phyloP scores from a whole-genome alignment of 2,888 invertebrate genomes.

The Liodrosophila aerea region DNA sequence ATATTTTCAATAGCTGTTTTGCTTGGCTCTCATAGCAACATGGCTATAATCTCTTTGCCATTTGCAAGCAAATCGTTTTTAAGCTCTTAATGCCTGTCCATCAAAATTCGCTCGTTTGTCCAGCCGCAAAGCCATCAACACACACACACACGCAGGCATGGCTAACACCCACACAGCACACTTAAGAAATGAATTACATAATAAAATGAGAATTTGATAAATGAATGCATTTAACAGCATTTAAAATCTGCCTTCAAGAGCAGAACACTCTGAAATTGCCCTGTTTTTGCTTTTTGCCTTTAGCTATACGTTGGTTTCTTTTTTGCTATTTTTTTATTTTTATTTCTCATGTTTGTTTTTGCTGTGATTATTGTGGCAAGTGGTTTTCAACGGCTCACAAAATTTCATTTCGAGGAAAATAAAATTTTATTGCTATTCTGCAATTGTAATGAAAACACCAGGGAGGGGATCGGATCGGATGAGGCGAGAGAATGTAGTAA shows the following conservation, averaged over 20 bases:
- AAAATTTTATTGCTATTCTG: conserved; percentile 66
- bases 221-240: conserved; percentile 57
- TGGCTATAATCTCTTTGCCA: conserved; percentile 50
- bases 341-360: conserved; percentile 27
- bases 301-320: not conserved
- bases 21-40: conserved; percentile 43
- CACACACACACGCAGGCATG: conserved; percentile 7
- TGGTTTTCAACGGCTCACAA: conserved; percentile 69
- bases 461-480: not conserved
- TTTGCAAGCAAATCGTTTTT: conserved; percentile 57
- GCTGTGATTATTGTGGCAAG: conserved; percentile 33
- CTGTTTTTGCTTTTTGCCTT: not conserved
- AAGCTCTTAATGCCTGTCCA: conserved; percentile 53
- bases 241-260: conserved; percentile 41
- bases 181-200: conserved; percentile 38
- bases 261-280: too few relatives aligned
- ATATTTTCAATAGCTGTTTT: conserved; percentile 24
- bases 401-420: conserved; percentile 70
- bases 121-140: conserved; percentile 8
- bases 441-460: conserved; percentile 36
- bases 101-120: conserved; percentile 24
- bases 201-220: conserved; percentile 65
- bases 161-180: conserved; percentile 3
- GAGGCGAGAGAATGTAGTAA: not conserved
- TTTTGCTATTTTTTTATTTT: conserved; percentile 17